Evolutionary conservation across 2,888 invertebrate species (phyloP), one percentile per base, ranked within the genome.

Genomic region (Tenthredo distinguenda): DNA sequence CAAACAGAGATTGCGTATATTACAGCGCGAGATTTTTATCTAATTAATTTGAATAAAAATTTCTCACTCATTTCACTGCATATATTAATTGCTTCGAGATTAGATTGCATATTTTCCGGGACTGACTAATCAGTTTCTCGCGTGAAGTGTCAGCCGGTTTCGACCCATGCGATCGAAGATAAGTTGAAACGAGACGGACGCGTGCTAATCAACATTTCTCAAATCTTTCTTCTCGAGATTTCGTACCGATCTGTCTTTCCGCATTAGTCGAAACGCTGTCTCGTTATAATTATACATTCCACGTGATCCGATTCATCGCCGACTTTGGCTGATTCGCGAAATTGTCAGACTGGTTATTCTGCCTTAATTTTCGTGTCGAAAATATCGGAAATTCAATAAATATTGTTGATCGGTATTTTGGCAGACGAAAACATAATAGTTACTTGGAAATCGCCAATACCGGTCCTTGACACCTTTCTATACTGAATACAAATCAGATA

Each of bases 381-480:
- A 26, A 26, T 34, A 68, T 12, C 31, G 34, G 6, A 7, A 68
- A 68, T 26, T 31, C 4, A 18, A 34, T 18, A 26, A 62, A 62
- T 34, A 15, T 68, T 31, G 4, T 34, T 34, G 6, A 18, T 68
- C 34, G 5, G 68, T 12, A 68, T 68, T 68, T 68, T 68, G 31
- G 68, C 68, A 34, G 0, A 68, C 68, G 68, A 68, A 68, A 68
- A 68, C 15, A 34, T 3, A 31, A 21, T 47, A 21, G 34, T 31
- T 68, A 26, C 34, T 31, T 68, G 12, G 43, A 74, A 74, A 43
- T 74, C 47, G 12, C 43, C 74, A n/a, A 26, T 26, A 43, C 26
- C 21, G 74, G 74, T 43, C 74, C 74, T 74, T 74, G 74, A 74
- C 74, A 74, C 7, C n/a, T 21, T 74, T 74, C 9, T 74, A 26